Percentiles rank a stretch among this genome's conserved stretches.
Evolutionary conservation across 2,888 invertebrate genomes (phyloP).

Genomic region (Idaea biselata): DNA sequence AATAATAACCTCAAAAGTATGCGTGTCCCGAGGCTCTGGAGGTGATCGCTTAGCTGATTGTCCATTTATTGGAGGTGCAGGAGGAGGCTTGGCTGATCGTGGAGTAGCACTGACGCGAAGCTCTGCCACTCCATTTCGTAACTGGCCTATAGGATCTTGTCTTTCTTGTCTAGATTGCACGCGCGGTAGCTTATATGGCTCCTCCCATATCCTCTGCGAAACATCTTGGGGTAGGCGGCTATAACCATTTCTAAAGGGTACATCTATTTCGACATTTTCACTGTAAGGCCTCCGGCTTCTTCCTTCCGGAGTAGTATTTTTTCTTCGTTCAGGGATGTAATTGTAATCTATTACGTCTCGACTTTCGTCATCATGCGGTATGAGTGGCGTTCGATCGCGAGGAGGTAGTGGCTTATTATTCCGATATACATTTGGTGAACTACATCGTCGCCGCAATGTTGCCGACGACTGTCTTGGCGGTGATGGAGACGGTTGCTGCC

Average conservation of each 20-base stretch:
- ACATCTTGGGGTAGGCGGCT: slow-evolving; percentile 54
- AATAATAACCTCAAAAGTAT: slow-evolving; percentile 63
- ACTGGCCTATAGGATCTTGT: slow-evolving; percentile 66
- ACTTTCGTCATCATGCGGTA: slow-evolving; percentile 64
- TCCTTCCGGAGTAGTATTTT: slow-evolving; percentile 48
- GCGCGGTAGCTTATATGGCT: slow-evolving; percentile 68
- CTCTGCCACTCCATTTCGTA: slow-evolving; percentile 67
- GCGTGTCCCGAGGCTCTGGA: slow-evolving; percentile 69
- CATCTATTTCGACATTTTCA: slow-evolving; percentile 70
- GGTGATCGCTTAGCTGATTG: slow-evolving; percentile 55
- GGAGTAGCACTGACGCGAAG: slow-evolving; percentile 70
- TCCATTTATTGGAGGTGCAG: slow-evolving; percentile 52
- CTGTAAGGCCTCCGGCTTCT: slow-evolving; percentile 68
- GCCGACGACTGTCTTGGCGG: slow-evolving; percentile 61
- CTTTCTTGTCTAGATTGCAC: slow-evolving; percentile 65
- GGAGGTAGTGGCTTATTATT: slow-evolving; percentile 48
- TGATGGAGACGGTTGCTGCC: slow-evolving; percentile 69
- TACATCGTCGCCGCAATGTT: slow-evolving; percentile 65
- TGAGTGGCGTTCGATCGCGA: slow-evolving; percentile 57
- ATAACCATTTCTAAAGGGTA: slow-evolving; percentile 67
- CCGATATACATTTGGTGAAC: slow-evolving; percentile 73
- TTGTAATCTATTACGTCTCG: slow-evolving; percentile 65
- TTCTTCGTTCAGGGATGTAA: slow-evolving; percentile 60
- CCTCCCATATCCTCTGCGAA: slow-evolving; percentile 63
- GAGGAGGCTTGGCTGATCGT: slow-evolving; percentile 63